Conservation (phyloP, 2,113 vertebrate species). For the Ancistrus triradiatus region DNA sequence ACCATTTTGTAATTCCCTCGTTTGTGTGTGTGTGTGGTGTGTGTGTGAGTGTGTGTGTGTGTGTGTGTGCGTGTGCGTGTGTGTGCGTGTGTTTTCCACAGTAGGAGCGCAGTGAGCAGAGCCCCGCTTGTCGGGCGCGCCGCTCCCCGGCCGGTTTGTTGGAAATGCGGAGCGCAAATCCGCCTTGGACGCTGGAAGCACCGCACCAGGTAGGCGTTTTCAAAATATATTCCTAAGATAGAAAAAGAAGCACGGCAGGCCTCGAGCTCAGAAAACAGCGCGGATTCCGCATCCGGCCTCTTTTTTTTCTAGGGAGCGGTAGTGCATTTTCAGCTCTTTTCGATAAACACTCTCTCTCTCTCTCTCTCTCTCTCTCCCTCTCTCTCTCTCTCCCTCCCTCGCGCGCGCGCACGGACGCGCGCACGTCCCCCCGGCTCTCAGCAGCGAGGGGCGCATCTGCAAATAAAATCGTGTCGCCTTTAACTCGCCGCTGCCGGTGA, state of each 20-base stretch:
- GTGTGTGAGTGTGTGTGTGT: background rate
- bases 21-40: constrained; percentile 2
- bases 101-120: constrained; percentile 53
- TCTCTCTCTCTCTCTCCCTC: background rate
- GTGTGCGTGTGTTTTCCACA: constrained; percentile 12
- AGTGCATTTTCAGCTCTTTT: constrained; percentile 40
- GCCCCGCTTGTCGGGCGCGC: constrained; percentile 42
- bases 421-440: constrained; percentile 2
- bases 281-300: constrained; percentile 36
- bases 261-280: constrained; percentile 36
- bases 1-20: constrained; percentile 62
- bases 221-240: too few species aligned
- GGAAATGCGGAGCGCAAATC: constrained; percentile 19
- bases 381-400: constrained; percentile 5
- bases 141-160: constrained; percentile 29
- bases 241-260: too few species aligned
- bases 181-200: constrained; percentile 57
- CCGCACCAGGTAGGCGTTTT: constrained; percentile 61
- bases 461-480: constrained; percentile 34
- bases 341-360: constrained; percentile 61
- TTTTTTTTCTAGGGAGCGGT: constrained; percentile 53
- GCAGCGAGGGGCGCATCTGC: constrained; percentile 54
- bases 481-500: constrained; percentile 57
- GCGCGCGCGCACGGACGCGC: constrained; percentile 9
- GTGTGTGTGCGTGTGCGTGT: background rate